Base-by-base conservation (phyloP, 2,797 vertebrate genomes). In the Poeciliopsis presidionis region DNA sequence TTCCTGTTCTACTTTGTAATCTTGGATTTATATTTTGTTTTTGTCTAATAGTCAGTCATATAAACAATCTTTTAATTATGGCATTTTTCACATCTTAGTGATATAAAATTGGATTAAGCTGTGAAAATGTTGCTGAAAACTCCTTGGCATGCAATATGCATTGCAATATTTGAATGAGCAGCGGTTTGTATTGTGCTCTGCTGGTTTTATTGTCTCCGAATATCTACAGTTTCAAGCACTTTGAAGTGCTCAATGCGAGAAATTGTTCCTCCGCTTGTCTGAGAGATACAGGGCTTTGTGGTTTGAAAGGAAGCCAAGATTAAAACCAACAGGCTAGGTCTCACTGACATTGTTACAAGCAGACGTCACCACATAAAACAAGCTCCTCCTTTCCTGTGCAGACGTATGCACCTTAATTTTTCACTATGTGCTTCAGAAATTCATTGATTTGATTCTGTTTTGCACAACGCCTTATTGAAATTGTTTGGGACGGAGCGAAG, bases 241-340 rank as follows among this genome's bases (percentile, higher is more conserved):
- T 81, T 87, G 82, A 86, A 76, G 72, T 87, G 55, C 61, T 74
- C 39, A 30, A 18, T 74, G 76, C 83, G 78, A 83, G 79, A 79
- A 61, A 41, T 41, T 8, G 39, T 61, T 75, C 69, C 28, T 33
- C n/a, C 18, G 3, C 33, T 28, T 73, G 39, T 81, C 57, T 72
- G 63, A 75, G 78, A 81, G 73, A 80, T 45, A 49, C 72, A 3
- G 71, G 70, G 53, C 61, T 85, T 85, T 93, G 89, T 77, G 90
- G 91, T 89, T 91, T 84, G 75, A 84, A 84, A 90, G 87, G 87
- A 91, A 91, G 89, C 89, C 80, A 81, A 75, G 43, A 51, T 81
- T 84, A 89, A 90, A 61, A 86, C 86, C 86, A 82, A 75, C 65
- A 12, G 14, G 18, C 74, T 76, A 72, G 65, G 82, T 87, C 46